Evolutionary conservation across 2,888 invertebrate genomes (phyloP).

Genomic region (Leucoptera coffeella): DNA sequence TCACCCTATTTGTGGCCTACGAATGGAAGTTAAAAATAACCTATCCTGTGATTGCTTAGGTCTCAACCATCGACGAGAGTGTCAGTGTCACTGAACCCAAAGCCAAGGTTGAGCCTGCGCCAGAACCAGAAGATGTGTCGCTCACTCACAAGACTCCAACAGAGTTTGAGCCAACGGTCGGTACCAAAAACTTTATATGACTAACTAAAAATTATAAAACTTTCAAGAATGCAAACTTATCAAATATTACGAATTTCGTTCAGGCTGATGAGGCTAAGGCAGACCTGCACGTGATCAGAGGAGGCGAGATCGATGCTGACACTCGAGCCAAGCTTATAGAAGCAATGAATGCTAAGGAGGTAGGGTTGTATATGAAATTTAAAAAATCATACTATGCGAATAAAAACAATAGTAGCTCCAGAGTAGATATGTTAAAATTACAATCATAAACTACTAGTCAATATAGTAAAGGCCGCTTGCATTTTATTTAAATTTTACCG

Average conservation of each 20-base stretch:
- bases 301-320: slow-evolving; percentile 37
- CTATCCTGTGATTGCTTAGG: slow-evolving; percentile 20
- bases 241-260: no score
- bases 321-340: slow-evolving; percentile 34
- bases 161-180: slow-evolving; percentile 37
- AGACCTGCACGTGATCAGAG: slow-evolving; percentile 40
- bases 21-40: slow-evolving; percentile 12
- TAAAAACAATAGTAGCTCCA: no score
- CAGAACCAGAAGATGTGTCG: slow-evolving; percentile 38
- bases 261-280: slow-evolving; percentile 41
- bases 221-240: no score
- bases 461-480: no score
- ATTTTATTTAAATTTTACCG: no score
- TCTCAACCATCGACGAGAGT: slow-evolving; percentile 45
- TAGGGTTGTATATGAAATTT: no score
- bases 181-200: no score
- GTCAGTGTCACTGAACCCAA: slow-evolving; percentile 33
- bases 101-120: slow-evolving; percentile 25
- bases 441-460: no score
- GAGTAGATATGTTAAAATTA: no score
- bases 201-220: no score
- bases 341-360: no score
- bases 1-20: slow-evolving; percentile 7
- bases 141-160: slow-evolving; percentile 45
- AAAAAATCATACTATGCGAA: no score